A percentile compares a stretch with the other conserved stretches of the same genome.
These are phyloP conservation scores for Dasypogon diadema DNA, from an alignment of 2,888 invertebrate genomes.

Conservation along the genomic window DNA sequence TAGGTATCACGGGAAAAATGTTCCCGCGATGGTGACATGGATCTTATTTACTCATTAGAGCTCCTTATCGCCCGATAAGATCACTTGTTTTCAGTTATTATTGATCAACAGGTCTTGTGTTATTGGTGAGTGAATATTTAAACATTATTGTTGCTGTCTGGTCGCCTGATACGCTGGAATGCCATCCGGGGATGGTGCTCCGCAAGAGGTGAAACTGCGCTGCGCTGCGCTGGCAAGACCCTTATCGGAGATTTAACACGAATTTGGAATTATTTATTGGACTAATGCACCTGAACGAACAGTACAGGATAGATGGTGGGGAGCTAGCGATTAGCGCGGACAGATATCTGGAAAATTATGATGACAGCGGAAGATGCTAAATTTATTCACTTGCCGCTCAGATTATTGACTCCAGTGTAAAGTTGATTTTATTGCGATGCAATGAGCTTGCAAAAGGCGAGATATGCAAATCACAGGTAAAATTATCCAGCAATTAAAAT, in stretches of 20 bases:
- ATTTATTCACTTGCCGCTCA: constrained; percentile 29
- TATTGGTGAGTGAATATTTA: constrained; percentile 54
- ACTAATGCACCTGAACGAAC: constrained; percentile 45
- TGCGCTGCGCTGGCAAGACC: constrained; percentile 25
- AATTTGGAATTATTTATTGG: constrained; percentile 49
- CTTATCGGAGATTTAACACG: constrained; percentile 50
- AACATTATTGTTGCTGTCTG: constrained; percentile 52
- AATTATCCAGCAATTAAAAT: constrained; percentile 39
- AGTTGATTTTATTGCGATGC: neutral
- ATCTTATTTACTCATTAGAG: constrained; percentile 55
- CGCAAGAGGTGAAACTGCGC: too few species aligned
- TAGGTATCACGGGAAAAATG: constrained; percentile 51
- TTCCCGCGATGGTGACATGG: constrained; percentile 51
- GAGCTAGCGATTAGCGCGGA: constrained; percentile 32
- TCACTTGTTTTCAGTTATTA: constrained; percentile 55
- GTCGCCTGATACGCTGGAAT: constrained; percentile 29
- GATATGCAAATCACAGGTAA: constrained; percentile 35
- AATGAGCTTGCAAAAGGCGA: neutral
- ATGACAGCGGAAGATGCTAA: constrained; percentile 44
- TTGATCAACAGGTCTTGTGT: constrained; percentile 55
- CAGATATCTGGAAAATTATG: constrained; percentile 48
- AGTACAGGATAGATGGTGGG: constrained; percentile 37
- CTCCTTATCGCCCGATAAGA: constrained; percentile 52
- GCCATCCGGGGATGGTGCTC: neutral
- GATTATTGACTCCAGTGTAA: constrained; percentile 21